Base-by-base conservation (phyloP, 2,113 vertebrate species). In the Marmota monax region DNA sequence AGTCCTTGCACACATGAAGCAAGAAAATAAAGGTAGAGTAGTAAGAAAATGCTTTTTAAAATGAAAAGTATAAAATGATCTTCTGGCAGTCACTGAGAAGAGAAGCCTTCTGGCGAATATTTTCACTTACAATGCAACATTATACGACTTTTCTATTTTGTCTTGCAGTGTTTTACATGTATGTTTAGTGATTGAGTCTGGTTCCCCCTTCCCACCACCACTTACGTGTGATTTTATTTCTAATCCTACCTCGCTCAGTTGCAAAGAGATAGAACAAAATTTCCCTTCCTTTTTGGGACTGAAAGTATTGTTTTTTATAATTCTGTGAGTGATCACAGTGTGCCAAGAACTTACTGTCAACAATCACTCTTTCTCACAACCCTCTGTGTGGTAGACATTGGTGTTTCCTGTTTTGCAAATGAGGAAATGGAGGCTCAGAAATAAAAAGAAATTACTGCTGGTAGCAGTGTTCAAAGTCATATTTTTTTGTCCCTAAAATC, bases 271-370 rank as follows among this genome's bases (percentile, higher is more conserved):
- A 80, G 39, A 10, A n/a, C 73, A 7, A 32, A 23, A 34, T 70
- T 56, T 48, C 82, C 27, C 37, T 86, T 70, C 29, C 12, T 69
- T 45, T 88, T 80, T 22, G 8, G n/a, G 6, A 73, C 27, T 51
- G 79, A 27, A 90, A 69, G 16, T 78, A 29, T 23, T 92, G 9
- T 65, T 92, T 94, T 51, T 92, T 56, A 67, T 85, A 73, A 74
- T 80, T 77, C 29, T 27, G 27, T 13, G 32, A 93, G 4, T 79
- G 80, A 69, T 77, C 70, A 37, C 25, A 48, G 39, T 56, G 4
- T 84, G 4, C n/a, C 42, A 89, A 65, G 23, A 90, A 42, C 45
- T 56, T 80, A 32, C 18, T 22, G 0, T 58, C 84, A 63, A 70
- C 58, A 7, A 13, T 56, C 16, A 67, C 14, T 70, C 29, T 92